phyloP scores from a whole-genome alignment of 1,140 invertebrate genomes.

The Tetramorium simillimum region DNA sequence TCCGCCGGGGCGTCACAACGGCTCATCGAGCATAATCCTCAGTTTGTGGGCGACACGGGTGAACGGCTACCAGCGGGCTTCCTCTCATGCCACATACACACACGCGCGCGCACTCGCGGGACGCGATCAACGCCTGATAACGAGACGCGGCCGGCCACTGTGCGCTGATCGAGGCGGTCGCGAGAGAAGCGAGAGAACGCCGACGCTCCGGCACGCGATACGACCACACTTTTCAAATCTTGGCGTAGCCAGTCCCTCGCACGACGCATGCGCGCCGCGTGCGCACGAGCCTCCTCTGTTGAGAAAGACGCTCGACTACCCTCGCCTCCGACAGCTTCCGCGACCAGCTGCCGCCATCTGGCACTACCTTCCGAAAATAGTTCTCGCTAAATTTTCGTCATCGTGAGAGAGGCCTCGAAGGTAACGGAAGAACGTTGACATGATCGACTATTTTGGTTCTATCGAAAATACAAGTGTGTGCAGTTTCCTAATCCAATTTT shows the following conservation, averaged over 20 bases:
- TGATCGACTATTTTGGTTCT: no score
- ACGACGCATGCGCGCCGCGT: constrained; percentile 24
- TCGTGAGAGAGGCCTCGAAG: no score
- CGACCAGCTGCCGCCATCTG: no score
- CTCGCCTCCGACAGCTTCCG: no score
- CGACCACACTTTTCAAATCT: constrained; percentile 53
- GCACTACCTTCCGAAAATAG: no score
- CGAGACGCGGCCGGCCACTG: neutral
- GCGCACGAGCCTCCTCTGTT: no score
- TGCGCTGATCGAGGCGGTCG: neutral
- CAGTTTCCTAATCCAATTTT: no score
- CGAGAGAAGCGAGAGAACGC: neutral
- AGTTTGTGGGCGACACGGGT: constrained; percentile 32
- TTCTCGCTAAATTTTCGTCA: no score
- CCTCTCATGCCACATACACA: constrained; percentile 13
- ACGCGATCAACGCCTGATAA: neutral
- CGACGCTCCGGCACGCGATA: neutral
- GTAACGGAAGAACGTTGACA: no score
- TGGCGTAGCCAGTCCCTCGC: constrained; percentile 16
- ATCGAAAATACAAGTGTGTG: no score
- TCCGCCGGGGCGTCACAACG: constrained; percentile 58
- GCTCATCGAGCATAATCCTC: constrained; percentile 69
- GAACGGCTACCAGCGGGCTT: constrained; percentile 1
- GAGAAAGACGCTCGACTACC: no score
- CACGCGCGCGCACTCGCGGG: neutral